phyloP scores from a whole-genome alignment of 2,888 invertebrate species.

The Limnephilus auricula region DNA sequence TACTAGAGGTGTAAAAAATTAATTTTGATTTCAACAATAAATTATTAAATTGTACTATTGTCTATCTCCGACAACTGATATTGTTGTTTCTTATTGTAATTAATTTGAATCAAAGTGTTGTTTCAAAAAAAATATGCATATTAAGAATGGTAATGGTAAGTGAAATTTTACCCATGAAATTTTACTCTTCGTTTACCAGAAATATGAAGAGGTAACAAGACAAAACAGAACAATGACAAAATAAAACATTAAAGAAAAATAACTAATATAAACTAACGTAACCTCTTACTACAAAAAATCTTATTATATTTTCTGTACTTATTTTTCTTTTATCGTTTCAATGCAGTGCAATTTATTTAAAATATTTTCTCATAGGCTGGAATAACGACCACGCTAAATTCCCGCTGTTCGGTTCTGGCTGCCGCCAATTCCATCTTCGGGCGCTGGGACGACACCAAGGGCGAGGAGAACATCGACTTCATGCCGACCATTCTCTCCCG shows the following conservation, averaged over 20 bases:
- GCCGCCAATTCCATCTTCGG: constrained; percentile 99
- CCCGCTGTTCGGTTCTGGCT: constrained; percentile 98
- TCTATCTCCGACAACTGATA: too few species aligned
- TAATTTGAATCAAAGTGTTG: too few species aligned
- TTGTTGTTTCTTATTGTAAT: too few species aligned
- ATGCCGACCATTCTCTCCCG: constrained; percentile 99
- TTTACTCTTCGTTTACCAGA: background rate
- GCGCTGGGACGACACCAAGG: constrained; percentile 98
- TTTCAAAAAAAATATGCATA: too few species aligned
- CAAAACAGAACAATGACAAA: too few species aligned
- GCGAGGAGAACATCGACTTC: constrained; percentile 98
- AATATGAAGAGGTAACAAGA: background rate
- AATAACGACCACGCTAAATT: constrained; percentile 98
- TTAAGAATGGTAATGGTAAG: too few species aligned
- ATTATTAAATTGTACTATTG: too few species aligned
- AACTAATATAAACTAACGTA: too few species aligned
- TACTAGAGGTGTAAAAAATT: too few species aligned
- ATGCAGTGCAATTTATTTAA: background rate
- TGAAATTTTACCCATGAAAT: too few species aligned
- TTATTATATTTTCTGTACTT: constrained; percentile 29
- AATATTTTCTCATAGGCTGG: constrained; percentile 83
- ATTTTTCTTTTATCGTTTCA: background rate
- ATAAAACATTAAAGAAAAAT: too few species aligned
- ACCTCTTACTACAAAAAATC: background rate
- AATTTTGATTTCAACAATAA: too few species aligned